Evolutionary conservation across 2,113 vertebrate genomes (phyloP).

Genomic region (Cyprinodon tularosa): DNA sequence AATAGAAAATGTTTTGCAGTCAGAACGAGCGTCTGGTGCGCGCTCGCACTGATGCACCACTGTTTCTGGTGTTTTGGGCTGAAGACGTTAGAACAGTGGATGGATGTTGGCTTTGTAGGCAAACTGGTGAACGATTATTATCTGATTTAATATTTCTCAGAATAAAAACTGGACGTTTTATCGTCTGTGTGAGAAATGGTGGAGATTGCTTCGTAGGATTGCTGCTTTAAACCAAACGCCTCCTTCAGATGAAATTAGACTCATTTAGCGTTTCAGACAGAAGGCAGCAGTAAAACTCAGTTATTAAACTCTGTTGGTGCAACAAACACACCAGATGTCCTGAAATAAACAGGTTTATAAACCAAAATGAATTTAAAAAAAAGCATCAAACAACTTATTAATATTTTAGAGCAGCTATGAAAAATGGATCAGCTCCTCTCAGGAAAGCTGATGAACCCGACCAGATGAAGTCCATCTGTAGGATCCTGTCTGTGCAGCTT

Average conservation of each 20-base stretch:
- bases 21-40: neutral
- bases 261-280: neutral
- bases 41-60: neutral
- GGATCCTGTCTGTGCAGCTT: neutral
- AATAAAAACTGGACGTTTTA: neutral
- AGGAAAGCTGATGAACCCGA: neutral
- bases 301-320: neutral
- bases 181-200: neutral
- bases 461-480: neutral
- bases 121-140: neutral
- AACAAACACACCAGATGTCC: neutral
- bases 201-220: no score
- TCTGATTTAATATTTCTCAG: neutral
- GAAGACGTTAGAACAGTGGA: neutral
- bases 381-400: neutral
- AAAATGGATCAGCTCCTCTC: neutral
- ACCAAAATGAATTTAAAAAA: neutral
- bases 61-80: neutral
- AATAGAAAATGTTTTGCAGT: neutral
- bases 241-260: neutral
- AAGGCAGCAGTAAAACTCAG: neutral
- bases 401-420: slow-evolving; percentile 1
- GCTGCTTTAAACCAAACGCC: neutral
- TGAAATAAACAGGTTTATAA: neutral
- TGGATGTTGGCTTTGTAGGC: neutral